Percentiles rank a stretch among this genome's conserved stretches.
phyloP scores from a whole-genome alignment of 2,797 vertebrate genomes.

The Sorex maritimensis region DNA sequence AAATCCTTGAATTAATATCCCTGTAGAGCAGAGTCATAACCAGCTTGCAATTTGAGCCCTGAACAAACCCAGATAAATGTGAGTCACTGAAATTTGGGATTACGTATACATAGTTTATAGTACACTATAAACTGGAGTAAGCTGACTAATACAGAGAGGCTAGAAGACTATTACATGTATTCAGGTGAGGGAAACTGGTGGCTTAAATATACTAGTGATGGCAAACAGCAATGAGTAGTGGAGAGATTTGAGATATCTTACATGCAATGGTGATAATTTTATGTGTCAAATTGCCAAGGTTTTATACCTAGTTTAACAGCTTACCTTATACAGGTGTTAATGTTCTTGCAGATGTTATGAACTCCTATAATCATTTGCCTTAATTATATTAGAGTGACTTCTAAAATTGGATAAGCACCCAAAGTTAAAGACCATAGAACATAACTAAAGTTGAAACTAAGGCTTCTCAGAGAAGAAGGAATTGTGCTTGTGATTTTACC shows the following conservation, averaged over 20 bases:
- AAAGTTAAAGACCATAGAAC: not conserved
- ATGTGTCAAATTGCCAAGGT: not conserved
- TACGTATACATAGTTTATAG: not conserved
- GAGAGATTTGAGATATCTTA: not conserved
- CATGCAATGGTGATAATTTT: not conserved
- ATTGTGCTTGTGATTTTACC: not conserved
- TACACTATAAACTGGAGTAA: not conserved
- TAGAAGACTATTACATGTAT: not conserved
- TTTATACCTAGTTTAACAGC: not conserved
- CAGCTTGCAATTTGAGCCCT: not conserved
- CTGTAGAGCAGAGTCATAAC: not conserved
- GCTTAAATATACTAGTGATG: not conserved
- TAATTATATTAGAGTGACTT: not conserved
- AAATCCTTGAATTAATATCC: not conserved
- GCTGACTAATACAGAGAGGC: not conserved
- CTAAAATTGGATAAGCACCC: not conserved
- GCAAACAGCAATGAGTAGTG: not conserved
- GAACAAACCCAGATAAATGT: not conserved
- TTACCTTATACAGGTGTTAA: not conserved
- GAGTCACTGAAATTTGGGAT: not conserved
- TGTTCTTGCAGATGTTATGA: not conserved
- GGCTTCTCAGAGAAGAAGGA: not conserved
- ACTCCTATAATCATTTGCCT: not conserved
- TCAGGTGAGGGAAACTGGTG: not conserved
- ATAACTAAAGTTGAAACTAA: not conserved